These are phyloP conservation scores for Agrypnia vestita DNA, from an alignment of 1,140 invertebrate species.

Conservation along the genomic window DNA sequence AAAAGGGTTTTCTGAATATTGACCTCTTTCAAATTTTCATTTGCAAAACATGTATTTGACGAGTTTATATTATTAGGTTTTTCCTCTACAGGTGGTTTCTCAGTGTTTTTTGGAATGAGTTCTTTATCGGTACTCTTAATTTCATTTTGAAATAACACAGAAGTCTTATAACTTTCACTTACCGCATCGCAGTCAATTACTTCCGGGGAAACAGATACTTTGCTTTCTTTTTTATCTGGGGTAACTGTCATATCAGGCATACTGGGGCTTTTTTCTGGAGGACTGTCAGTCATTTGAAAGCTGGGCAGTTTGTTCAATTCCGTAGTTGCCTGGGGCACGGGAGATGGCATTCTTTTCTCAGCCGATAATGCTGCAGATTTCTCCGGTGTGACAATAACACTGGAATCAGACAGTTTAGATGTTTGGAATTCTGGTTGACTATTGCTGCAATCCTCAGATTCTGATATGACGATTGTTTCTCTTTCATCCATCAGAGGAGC, in stretches of 20 bases:
- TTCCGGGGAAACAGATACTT: background rate
- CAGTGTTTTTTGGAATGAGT: slow-evolving; percentile 14
- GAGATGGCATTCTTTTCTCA: slow-evolving; percentile 29
- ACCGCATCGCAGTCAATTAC: slow-evolving; percentile 34
- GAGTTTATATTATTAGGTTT: background rate
- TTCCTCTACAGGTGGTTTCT: background rate
- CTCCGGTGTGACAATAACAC: slow-evolving; percentile 51
- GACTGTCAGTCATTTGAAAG: slow-evolving; percentile 31
- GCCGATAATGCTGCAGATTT: background rate
- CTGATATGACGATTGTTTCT: slow-evolving; percentile 72
- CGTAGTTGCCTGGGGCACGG: background rate
- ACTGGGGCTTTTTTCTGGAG: slow-evolving; percentile 31
- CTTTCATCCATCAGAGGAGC: slow-evolving; percentile 65
- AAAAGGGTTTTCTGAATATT: slow-evolving; percentile 31
- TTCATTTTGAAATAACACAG: slow-evolving; percentile 6
- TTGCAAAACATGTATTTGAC: background rate
- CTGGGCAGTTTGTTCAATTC: slow-evolving; percentile 28
- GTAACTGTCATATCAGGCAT: background rate
- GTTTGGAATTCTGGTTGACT: slow-evolving; percentile 53
- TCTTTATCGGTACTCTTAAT: slow-evolving; percentile 1
- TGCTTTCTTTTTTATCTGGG: background rate
- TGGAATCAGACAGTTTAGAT: slow-evolving; percentile 34
- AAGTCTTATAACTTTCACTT: slow-evolving; percentile 13
- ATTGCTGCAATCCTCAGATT: slow-evolving; percentile 71
- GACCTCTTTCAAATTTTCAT: slow-evolving; percentile 19